phyloP scores from a whole-genome alignment of 1,140 invertebrate genomes.

The Coenobita brevimanus region DNA sequence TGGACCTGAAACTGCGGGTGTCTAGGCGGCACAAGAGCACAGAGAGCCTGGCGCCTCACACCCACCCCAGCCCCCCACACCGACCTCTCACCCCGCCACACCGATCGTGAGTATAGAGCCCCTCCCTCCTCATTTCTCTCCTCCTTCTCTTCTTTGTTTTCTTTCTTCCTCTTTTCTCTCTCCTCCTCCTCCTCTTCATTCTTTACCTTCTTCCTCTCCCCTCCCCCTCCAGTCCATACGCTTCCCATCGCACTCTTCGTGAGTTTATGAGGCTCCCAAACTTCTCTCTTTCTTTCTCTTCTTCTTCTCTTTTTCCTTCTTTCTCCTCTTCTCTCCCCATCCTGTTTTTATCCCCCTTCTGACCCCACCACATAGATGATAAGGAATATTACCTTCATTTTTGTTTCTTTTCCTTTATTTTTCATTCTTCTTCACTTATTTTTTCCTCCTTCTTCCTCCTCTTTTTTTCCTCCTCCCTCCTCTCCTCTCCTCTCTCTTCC shows the following conservation, averaged over 20 bases:
- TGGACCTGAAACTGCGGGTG: slow-evolving; percentile 56
- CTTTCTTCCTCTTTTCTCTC: not conserved
- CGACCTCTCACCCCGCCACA: slow-evolving; percentile 8
- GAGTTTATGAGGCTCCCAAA: not conserved
- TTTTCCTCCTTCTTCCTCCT: no score
- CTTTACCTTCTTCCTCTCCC: not conserved
- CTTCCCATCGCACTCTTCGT: slow-evolving; percentile 39
- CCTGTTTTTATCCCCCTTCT: no score
- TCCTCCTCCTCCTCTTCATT: not conserved
- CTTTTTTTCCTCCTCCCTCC: no score
- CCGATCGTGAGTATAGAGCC: slow-evolving; percentile 53
- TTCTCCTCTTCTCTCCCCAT: not conserved
- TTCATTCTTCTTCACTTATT: no score
- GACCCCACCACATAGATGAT: no score
- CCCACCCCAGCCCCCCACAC: not conserved
- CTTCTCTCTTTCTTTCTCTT: not conserved
- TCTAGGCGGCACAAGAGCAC: slow-evolving; percentile 52
- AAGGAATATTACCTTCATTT: no score
- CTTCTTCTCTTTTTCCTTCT: not conserved
- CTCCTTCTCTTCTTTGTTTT: not conserved
- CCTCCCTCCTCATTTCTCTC: not conserved
- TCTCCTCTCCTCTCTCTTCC: no score
- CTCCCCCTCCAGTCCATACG: no score
- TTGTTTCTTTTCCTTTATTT: no score
- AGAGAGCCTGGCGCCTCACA: slow-evolving; percentile 7